Conservation (phyloP, 2,888 invertebrate species). For the Lacanobia oleracea region DNA sequence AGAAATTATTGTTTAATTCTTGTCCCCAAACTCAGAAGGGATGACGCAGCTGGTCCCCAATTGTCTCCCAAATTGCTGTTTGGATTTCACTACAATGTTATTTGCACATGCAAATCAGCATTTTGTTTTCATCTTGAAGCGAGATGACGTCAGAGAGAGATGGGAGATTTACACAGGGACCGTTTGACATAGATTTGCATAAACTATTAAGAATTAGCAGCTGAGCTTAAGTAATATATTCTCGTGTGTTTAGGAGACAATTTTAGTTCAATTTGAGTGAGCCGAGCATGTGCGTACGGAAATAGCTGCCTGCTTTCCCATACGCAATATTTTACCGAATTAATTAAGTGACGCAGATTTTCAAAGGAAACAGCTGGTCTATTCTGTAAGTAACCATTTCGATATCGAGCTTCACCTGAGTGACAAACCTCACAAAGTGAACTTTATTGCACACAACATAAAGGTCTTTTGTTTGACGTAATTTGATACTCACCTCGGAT, state of each 20-base stretch:
- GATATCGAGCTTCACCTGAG: too few relatives aligned
- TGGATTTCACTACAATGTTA: slow-evolving; percentile 88
- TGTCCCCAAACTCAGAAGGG: slow-evolving; percentile 71
- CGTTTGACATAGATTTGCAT: slow-evolving; percentile 84
- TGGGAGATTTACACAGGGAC: slow-evolving; percentile 68
- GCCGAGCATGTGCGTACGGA: slow-evolving; percentile 31
- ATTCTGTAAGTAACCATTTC: too few relatives aligned
- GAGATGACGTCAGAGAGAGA: slow-evolving; percentile 71
- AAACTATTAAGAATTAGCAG: slow-evolving; percentile 88
- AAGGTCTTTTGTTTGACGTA: too few relatives aligned
- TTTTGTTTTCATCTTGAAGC: slow-evolving; percentile 86
- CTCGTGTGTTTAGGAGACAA: slow-evolving; percentile 65
- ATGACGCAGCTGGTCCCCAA: slow-evolving; percentile 83
- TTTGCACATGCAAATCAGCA: slow-evolving; percentile 90
- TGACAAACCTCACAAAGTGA: too few relatives aligned
- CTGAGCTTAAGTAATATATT: slow-evolving; percentile 76
- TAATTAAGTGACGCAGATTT: slow-evolving; percentile 20
- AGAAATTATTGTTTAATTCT: slow-evolving; percentile 87
- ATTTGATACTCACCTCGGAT: too few relatives aligned
- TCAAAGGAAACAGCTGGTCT: slow-evolving; percentile 28
- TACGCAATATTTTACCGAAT: slow-evolving; percentile 37
- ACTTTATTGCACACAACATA: too few relatives aligned
- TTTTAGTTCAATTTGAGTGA: slow-evolving; percentile 52
- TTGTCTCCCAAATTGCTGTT: slow-evolving; percentile 89
- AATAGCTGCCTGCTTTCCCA: slow-evolving; percentile 30